These are phyloP conservation scores for Drosophila mayaguana DNA, from an alignment of 2,888 invertebrate genomes.

Conservation along the genomic window DNA sequence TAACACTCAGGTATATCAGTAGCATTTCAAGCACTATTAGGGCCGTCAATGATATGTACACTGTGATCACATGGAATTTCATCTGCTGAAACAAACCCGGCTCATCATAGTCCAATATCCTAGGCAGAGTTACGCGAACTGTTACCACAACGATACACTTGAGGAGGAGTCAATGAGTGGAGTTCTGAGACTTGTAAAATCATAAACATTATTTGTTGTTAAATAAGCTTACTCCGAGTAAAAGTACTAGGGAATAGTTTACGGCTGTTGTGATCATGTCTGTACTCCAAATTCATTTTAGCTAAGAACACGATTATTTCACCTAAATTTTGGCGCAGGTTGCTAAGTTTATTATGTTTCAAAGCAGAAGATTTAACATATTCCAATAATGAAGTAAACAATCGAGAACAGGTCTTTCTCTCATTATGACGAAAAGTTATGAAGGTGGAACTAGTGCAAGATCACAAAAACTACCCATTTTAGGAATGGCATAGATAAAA, in stretches of 20 bases:
- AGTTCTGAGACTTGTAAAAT: too few relatives aligned
- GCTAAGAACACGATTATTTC: not conserved
- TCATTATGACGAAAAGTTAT: too few relatives aligned
- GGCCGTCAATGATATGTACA: conserved; percentile 21
- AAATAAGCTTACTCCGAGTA: conserved; percentile 30
- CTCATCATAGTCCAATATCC: conserved; percentile 5
- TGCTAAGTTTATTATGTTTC: not conserved
- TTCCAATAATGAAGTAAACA: too few relatives aligned
- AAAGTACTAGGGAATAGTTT: not conserved
- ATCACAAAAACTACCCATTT: too few relatives aligned
- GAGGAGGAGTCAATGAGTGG: not conserved
- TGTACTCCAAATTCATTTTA: not conserved
- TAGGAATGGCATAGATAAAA: too few relatives aligned
- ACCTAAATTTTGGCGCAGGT: not conserved
- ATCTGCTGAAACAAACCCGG: conserved; percentile 17
- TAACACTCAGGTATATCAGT: conserved; percentile 22
- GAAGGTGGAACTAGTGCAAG: too few relatives aligned
- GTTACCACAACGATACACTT: conserved; percentile 38
- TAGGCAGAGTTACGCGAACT: conserved; percentile 31
- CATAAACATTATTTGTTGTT: not conserved
- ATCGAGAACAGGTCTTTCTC: too few relatives aligned
- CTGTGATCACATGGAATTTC: conserved; percentile 23
- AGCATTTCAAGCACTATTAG: conserved; percentile 25
- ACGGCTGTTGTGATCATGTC: conserved; percentile 20
- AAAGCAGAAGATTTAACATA: too few relatives aligned